These are phyloP conservation scores for Drosophila dunni DNA, from an alignment of 1,140 invertebrate species.

Conservation along the genomic window DNA sequence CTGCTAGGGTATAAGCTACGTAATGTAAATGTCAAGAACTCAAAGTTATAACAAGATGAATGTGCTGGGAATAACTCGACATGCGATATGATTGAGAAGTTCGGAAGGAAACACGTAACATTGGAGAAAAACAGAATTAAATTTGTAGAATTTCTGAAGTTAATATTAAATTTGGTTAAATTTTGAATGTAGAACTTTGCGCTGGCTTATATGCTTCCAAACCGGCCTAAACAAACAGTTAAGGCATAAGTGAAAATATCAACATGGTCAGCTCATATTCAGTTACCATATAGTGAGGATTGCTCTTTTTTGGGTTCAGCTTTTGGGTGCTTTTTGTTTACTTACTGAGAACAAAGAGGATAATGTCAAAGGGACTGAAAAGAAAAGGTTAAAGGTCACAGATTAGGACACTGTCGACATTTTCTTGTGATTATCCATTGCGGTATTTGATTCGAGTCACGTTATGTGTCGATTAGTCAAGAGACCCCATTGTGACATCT, in stretches of 20 bases:
- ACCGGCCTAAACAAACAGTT: slow-evolving; percentile 59
- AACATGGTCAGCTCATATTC: neutral
- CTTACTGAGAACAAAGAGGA: slow-evolving; percentile 54
- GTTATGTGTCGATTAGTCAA: slow-evolving; percentile 49
- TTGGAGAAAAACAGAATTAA: too few species aligned
- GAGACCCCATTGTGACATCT: slow-evolving; percentile 33
- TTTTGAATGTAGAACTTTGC: neutral
- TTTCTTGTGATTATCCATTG: slow-evolving; percentile 29
- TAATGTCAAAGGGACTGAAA: slow-evolving; percentile 53
- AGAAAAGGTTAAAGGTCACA: slow-evolving; percentile 46
- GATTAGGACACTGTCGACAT: slow-evolving; percentile 8
- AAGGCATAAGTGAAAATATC: slow-evolving; percentile 10
- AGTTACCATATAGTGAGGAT: slow-evolving; percentile 34
- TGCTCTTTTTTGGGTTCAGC: slow-evolving; percentile 17
- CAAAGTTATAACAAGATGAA: slow-evolving; percentile 1
- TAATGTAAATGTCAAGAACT: neutral
- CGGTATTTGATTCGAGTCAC: slow-evolving; percentile 47
- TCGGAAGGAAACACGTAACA: too few species aligned
- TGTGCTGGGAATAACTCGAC: neutral
- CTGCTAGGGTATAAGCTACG: too few species aligned
- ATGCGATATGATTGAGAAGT: slow-evolving; percentile 21
- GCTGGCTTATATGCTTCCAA: neutral
- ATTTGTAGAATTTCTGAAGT: too few species aligned
- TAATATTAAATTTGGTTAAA: neutral
- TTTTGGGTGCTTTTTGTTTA: slow-evolving; percentile 13